Conservation (phyloP, 64 coral and sea anemone species). For the Pocillopora damicornis region DNA sequence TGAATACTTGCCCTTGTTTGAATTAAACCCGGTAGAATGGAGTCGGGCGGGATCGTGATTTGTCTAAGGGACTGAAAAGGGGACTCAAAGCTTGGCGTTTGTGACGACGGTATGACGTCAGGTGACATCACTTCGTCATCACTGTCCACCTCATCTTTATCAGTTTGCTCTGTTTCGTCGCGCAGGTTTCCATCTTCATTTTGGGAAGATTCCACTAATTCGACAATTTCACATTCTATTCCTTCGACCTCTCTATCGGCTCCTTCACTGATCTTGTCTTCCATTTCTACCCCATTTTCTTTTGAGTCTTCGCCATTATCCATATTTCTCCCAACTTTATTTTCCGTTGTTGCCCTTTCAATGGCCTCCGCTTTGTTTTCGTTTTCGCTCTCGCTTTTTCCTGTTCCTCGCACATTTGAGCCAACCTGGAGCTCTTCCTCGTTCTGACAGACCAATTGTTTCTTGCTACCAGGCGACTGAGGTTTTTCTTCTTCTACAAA, state of each 20-base stretch:
- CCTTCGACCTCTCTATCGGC: not conserved
- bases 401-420: not conserved
- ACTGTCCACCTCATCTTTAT: not conserved
- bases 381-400: not conserved
- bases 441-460: not conserved
- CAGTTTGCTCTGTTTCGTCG: not conserved
- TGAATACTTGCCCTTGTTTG: not conserved
- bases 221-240: not conserved
- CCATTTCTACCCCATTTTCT: not conserved
- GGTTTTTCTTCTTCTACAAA: not conserved
- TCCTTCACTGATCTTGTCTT: not conserved
- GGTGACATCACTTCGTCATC: slow-evolving; percentile 48
- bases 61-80: slow-evolving; percentile 62
- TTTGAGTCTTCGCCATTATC: not conserved
- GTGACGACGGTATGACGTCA: slow-evolving; percentile 88
- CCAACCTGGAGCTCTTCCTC: not conserved
- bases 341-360: no score
- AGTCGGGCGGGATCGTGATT: slow-evolving; percentile 36
- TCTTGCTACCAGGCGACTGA: not conserved
- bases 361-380: no score
- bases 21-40: slow-evolving; percentile 12
- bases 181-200: not conserved
- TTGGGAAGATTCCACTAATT: not conserved
- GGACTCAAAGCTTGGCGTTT: slow-evolving; percentile 50
- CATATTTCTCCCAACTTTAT: no score